Percentiles rank a stretch among this genome's conserved stretches.
Conservation (phyloP, 2,797 vertebrate genomes). For the Prunella strophiata region DNA sequence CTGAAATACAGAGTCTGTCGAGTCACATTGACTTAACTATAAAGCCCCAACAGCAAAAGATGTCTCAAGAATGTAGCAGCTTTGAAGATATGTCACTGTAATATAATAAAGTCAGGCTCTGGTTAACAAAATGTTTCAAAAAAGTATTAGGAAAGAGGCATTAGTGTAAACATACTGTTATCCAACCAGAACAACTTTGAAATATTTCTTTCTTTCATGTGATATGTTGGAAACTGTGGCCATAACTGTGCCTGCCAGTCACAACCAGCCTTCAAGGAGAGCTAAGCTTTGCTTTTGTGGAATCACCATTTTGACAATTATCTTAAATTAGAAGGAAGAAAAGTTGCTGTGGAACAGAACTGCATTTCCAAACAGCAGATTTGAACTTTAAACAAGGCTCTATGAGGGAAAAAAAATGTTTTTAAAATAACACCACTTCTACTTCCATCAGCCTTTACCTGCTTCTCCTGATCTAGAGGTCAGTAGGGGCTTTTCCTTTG, state of each 20-base stretch:
- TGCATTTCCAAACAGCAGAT: background rate
- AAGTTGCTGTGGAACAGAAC: background rate
- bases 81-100: background rate
- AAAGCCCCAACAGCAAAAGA: background rate
- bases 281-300: background rate
- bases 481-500: background rate
- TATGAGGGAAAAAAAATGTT: accelerated
- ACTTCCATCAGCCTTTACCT: background rate
- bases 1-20: background rate
- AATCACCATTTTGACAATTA: background rate
- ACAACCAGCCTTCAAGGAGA: background rate
- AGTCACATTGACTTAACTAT: background rate
- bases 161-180: background rate
- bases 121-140: background rate
- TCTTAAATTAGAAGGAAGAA: background rate
- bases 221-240: background rate
- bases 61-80: background rate
- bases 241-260: background rate
- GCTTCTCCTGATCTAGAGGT: background rate
- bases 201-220: background rate
- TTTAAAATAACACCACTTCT: background rate
- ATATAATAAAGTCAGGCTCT: background rate
- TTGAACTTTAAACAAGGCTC: background rate
- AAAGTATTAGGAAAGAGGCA: background rate
- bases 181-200: background rate